Base-by-base conservation (phyloP, 2,888 invertebrate genomes). In the Galerucella nymphaeae region DNA sequence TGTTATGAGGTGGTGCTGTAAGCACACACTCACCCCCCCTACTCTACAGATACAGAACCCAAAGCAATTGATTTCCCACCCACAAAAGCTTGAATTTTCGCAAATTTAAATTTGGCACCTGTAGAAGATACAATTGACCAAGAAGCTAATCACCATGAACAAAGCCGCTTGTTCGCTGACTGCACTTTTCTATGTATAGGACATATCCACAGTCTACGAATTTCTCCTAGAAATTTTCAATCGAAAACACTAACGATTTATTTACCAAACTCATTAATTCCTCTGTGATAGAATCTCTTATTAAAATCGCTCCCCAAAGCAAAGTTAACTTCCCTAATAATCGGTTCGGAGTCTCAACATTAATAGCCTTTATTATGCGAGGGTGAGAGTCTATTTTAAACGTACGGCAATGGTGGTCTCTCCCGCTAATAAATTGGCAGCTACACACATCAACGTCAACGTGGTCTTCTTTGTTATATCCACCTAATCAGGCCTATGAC, bases 371-470 rank as follows among this genome's bases (percentile, higher is more conserved):
- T 81, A 84, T 83, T 84, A 84, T 82, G 76, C 75, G 79, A 77
- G 80, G 82, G 80, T 80, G 79, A 77, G 74, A 74, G 75, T 72
- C 70, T 74, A 73, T 75, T 73, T 71, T 73, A 72, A 71, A 70
- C 65, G 69, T 75, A 80, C 78, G 78, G 78, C 76, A 75, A 78
- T 80, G 83, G 82, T 81, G 83, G 82, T 83, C 82, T 80, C 78
- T 81, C 78, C 53, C 72, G 80, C 83, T 84, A 85, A 84, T 85
- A 86, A 86, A 86, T 86, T 86, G 86, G 85, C 83, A 86, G 86
- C 85, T 86, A 86, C 85, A 86, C 86, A 86, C 85, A 85, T 87
- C 86, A 86, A 86, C 83, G 86, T 86, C 86, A 85, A 80, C 82
- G 79, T 83, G 82, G 83, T 82, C 83, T 82, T 82, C 84, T 85